Base-by-base conservation (phyloP, 1,140 invertebrate species). In the Spodoptera frugiperda region DNA sequence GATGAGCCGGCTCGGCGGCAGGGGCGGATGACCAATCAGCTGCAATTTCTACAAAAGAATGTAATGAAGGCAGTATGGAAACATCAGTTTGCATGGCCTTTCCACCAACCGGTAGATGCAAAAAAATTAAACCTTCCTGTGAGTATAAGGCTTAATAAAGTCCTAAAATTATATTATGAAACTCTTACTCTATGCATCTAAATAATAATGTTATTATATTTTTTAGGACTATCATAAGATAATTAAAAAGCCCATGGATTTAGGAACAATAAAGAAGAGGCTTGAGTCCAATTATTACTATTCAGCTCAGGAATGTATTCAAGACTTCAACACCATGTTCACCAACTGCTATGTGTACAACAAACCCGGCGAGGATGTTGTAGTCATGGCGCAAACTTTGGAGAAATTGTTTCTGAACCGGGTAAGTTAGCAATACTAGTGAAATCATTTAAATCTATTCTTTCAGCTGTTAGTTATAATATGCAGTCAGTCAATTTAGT, bases 291-390 rank as follows among this genome's bases (percentile, higher is more conserved):
- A 97, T 87, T 99, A 98, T 90, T 99, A 99, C 92, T 98, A 97
- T 96, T 97, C 97, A 85, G 98, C 98, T 44, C 97, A 98, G 95
- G 99, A 99, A 95, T 99, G 98, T 94, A 98, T 99, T 78, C 97
- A 99, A 87, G 99, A 99, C 93, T 99, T 99, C 94, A 99, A 99
- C 94, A 99, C 98, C 8, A 99, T 99, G 98, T 99, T 99, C 91
- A 98, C 97, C 78, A 99, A 99, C 92, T 99, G 99, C 95, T 99
- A 99, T 90, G 97, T 99, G 72, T 99, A 99, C 95, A 99, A 99
- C 95, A 99, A 99, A 93, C 98, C 98, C 67, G 98, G 98, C 63
- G 99, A 99, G 95, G 99, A 99, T 95, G 98, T 99, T 78, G 98
- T 99, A 63, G 96, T 99, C 53, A 99, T 99, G 99, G 99, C 98